Percentiles rank a stretch among this genome's conserved stretches.
phyloP scores from a whole-genome alignment of 1,140 invertebrate genomes.

The Dendroctonus ponderosae region DNA sequence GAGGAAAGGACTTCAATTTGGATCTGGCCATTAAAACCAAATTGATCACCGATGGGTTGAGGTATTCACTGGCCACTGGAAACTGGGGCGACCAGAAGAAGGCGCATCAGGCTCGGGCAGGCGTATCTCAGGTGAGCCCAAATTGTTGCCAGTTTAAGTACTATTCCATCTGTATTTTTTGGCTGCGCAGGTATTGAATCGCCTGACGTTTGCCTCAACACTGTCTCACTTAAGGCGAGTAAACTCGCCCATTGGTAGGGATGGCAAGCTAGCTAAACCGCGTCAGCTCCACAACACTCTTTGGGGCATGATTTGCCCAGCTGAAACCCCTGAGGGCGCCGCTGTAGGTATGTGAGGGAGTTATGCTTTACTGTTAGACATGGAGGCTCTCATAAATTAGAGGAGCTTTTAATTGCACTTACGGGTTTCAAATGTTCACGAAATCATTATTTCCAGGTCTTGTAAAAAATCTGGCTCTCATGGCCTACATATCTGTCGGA shows the following conservation, averaged over 20 bases:
- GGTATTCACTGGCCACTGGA: slow-evolving; percentile 96
- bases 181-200: slow-evolving; percentile 70
- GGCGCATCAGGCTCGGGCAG: slow-evolving; percentile 78
- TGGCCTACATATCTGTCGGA: slow-evolving; percentile 99
- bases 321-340: slow-evolving; percentile 96
- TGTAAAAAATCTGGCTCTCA: slow-evolving; percentile 96
- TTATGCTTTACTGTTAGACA: too few relatives aligned
- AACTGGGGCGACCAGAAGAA: slow-evolving; percentile 99
- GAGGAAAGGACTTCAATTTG: slow-evolving; percentile 97
- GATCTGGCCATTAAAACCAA: slow-evolving; percentile 97
- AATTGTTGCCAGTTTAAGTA: not conserved
- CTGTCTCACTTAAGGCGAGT: slow-evolving; percentile 95
- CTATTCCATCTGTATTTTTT: not conserved
- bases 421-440: too few relatives aligned
- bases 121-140: slow-evolving; percentile 70
- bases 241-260: slow-evolving; percentile 97
- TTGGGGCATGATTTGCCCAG: slow-evolving; percentile 99
- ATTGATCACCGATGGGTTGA: slow-evolving; percentile 96
- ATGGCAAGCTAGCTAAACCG: slow-evolving; percentile 97
- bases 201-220: slow-evolving; percentile 96
- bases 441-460: slow-evolving; percentile 53
- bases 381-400: too few relatives aligned
- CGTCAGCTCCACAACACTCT: slow-evolving; percentile 97
- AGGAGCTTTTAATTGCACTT: too few relatives aligned
- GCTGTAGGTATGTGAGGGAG: slow-evolving; percentile 59